A percentile compares a stretch with the other conserved stretches of the same genome.
These are phyloP conservation scores for Neoscelio sp. DNA, from an alignment of 2,888 invertebrate genomes.

Conservation along the genomic window DNA sequence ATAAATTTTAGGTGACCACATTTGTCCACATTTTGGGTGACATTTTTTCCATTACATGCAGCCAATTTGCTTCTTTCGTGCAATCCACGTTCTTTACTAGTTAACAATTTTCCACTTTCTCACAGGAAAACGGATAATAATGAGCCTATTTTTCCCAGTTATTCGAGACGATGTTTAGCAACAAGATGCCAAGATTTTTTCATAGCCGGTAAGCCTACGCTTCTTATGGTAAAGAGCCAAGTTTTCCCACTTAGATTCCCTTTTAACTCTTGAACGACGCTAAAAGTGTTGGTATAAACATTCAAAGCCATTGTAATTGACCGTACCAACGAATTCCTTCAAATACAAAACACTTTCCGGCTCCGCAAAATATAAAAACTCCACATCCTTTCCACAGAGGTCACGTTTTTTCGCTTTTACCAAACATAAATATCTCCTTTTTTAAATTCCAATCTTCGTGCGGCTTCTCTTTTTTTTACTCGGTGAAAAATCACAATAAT, in stretches of 20 bases:
- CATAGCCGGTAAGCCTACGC: slow-evolving; percentile 45
- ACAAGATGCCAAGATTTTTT: slow-evolving; percentile 65
- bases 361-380: too few species aligned
- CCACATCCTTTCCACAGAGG: too few species aligned
- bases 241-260: slow-evolving; percentile 55
- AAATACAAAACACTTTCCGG: too few species aligned
- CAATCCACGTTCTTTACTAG: too few species aligned
- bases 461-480: too few species aligned
- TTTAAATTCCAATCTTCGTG: slow-evolving; percentile 9
- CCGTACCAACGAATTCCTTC: too few species aligned
- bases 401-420: too few species aligned
- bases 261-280: slow-evolving; percentile 58
- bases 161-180: slow-evolving; percentile 55
- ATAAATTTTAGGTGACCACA: too few species aligned
- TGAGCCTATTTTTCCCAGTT: slow-evolving; percentile 43
- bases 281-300: slow-evolving; percentile 55
- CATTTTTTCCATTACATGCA: too few species aligned
- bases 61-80: too few species aligned
- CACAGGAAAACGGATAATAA: slow-evolving; percentile 60
- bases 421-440: neutral
- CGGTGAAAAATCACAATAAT: slow-evolving; percentile 54
- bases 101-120: too few species aligned
- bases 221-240: slow-evolving; percentile 66
- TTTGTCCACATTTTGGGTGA: too few species aligned
- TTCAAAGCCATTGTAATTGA: slow-evolving; percentile 31